Evolutionary conservation across 2,113 vertebrate species (phyloP).

Genomic region (Garra rufa): DNA sequence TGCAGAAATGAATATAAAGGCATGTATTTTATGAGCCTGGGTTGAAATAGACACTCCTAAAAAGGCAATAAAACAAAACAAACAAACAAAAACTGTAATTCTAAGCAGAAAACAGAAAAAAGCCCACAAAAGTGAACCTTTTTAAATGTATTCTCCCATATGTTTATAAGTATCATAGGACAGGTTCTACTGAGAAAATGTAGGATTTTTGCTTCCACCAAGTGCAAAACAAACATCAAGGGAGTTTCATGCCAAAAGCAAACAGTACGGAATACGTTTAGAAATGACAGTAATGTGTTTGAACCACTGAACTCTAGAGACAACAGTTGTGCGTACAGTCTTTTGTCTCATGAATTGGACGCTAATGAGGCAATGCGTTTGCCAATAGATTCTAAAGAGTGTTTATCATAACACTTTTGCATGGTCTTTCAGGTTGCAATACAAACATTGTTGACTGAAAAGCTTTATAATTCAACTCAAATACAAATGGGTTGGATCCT

Average conservation of each 20-base stretch:
- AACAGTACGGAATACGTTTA: background rate
- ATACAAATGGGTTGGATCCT: background rate
- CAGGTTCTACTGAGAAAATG: background rate
- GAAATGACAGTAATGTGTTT: slow-evolving; percentile 3
- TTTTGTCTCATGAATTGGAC: slow-evolving; percentile 10
- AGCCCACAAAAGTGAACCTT: background rate
- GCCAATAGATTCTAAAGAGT: background rate
- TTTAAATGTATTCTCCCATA: background rate
- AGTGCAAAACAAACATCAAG: background rate
- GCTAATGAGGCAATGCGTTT: background rate
- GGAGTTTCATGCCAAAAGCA: background rate
- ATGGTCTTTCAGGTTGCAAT: background rate
- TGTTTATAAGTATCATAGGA: background rate
- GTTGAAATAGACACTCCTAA: too few relatives aligned
- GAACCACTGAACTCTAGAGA: background rate
- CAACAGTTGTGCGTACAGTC: background rate
- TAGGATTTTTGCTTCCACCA: background rate
- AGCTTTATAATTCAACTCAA: background rate
- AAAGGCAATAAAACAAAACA: background rate
- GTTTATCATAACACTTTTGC: slow-evolving; percentile 1
- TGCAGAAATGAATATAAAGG: too few relatives aligned
- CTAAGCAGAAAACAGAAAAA: background rate
- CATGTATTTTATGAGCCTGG: too few relatives aligned
- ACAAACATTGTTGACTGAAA: background rate
- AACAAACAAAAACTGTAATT: background rate